phyloP scores from a whole-genome alignment of 1,140 invertebrate genomes.

The Aporrectodea caliginosa region DNA sequence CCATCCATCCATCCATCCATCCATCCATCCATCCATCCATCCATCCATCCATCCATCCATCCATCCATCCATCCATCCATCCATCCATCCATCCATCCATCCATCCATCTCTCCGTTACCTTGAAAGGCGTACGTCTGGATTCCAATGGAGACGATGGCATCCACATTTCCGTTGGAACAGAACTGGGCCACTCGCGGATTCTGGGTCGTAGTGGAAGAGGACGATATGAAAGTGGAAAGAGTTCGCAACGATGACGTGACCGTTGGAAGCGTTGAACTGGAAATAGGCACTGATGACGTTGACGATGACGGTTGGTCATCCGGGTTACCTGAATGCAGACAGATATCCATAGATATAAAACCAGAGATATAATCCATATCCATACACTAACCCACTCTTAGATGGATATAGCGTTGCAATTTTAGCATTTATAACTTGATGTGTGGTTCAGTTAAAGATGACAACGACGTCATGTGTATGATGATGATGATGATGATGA shows the following conservation, averaged over 20 bases:
- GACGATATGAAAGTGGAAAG: too few species aligned
- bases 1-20: too few species aligned
- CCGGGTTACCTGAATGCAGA: not conserved
- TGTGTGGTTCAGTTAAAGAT: too few species aligned
- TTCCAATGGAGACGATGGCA: slow-evolving; percentile 6
- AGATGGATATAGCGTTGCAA: slow-evolving; percentile 3
- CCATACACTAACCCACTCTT: not conserved
- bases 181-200: not conserved
- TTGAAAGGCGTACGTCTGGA: not conserved
- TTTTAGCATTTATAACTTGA: not conserved
- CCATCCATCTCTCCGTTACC: too few species aligned
- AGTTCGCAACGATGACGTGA: not conserved
- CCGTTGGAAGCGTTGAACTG: not conserved
- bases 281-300: not conserved
- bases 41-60: too few species aligned
- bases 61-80: too few species aligned
- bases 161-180: not conserved
- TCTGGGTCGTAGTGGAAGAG: not conserved
- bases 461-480: too few species aligned
- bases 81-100: too few species aligned
- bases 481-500: too few species aligned
- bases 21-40: too few species aligned
- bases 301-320: not conserved
- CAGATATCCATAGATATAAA: too few species aligned
- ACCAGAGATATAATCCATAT: slow-evolving; percentile 5